These are phyloP conservation scores for Notothenia coriiceps DNA, from an alignment of 2,113 vertebrate genomes.

Conservation along the genomic window DNA sequence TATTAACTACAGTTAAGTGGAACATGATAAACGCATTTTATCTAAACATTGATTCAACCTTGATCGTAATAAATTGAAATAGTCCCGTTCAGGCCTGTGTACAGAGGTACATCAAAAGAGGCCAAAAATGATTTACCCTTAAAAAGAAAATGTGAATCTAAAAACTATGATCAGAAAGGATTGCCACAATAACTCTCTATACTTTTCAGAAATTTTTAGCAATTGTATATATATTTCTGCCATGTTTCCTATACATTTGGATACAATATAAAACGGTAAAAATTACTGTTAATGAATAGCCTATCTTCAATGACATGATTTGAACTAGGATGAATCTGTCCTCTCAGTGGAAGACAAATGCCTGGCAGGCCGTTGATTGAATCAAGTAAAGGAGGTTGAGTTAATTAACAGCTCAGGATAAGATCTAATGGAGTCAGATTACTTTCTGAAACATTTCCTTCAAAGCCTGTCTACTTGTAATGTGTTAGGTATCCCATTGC, in stretches of 20 bases:
- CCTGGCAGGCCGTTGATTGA: conserved; percentile 12
- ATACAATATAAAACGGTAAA: neutral
- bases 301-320: neutral
- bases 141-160: too few species aligned
- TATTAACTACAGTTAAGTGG: neutral
- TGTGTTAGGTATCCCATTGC: conserved; percentile 12
- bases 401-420: conserved; percentile 50
- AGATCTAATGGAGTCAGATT: conserved; percentile 21
- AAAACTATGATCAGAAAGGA: neutral
- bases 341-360: conserved; percentile 29
- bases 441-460: conserved; percentile 20
- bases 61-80: too few species aligned
- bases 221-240: neutral
- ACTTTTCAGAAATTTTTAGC: neutral
- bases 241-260: neutral
- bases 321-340: neutral
- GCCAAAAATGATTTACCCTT: neutral
- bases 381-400: conserved; percentile 25
- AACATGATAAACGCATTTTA: neutral
- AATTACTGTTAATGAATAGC: neutral
- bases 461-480: neutral
- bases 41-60: too few species aligned
- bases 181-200: neutral
- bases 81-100: too few species aligned
- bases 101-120: too few species aligned